A percentile compares a stretch with the other conserved stretches of the same genome.
Evolutionary conservation across 1,140 invertebrate genomes (phyloP).

Genomic region (Tachypleus tridentatus): DNA sequence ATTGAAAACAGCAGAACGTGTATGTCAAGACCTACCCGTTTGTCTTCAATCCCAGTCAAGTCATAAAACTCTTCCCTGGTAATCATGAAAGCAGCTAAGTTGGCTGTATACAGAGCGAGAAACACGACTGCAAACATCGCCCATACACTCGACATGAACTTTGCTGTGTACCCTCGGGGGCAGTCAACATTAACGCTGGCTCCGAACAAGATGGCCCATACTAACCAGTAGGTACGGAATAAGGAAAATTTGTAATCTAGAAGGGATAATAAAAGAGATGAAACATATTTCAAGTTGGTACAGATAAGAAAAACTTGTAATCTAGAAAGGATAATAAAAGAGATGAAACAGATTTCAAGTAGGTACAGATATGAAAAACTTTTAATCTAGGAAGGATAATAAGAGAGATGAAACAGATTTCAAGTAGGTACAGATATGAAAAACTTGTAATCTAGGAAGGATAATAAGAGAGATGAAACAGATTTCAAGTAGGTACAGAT

Average conservation of each 20-base stretch:
- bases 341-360: too few species aligned
- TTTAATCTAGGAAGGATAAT: too few species aligned
- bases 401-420: too few species aligned
- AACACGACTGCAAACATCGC: slow-evolving; percentile 94
- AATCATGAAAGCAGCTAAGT: slow-evolving; percentile 98
- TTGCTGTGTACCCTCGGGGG: slow-evolving; percentile 79
- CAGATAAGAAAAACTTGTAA: slow-evolving; percentile 72
- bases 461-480: too few species aligned
- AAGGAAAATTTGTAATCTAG: slow-evolving; percentile 71
- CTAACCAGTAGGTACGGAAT: slow-evolving; percentile 94
- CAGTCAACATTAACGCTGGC: slow-evolving; percentile 93
- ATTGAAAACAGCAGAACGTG: too few species aligned
- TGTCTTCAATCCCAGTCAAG: slow-evolving; percentile 81
- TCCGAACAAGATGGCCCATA: slow-evolving; percentile 99
- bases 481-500: too few species aligned
- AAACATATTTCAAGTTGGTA: too few species aligned
- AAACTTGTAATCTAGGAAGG: too few species aligned
- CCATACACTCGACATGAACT: slow-evolving; percentile 95
- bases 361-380: too few species aligned
- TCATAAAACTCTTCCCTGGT: slow-evolving; percentile 95
- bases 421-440: too few species aligned
- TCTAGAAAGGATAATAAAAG: slow-evolving; percentile 34
- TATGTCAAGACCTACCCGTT: slow-evolving; percentile 39
- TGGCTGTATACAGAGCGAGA: slow-evolving; percentile 86
- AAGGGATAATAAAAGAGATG: slow-evolving; percentile 8